These are phyloP conservation scores for Pelobates cultripes DNA, from an alignment of 2,797 vertebrate genomes.

Conservation along the genomic window DNA sequence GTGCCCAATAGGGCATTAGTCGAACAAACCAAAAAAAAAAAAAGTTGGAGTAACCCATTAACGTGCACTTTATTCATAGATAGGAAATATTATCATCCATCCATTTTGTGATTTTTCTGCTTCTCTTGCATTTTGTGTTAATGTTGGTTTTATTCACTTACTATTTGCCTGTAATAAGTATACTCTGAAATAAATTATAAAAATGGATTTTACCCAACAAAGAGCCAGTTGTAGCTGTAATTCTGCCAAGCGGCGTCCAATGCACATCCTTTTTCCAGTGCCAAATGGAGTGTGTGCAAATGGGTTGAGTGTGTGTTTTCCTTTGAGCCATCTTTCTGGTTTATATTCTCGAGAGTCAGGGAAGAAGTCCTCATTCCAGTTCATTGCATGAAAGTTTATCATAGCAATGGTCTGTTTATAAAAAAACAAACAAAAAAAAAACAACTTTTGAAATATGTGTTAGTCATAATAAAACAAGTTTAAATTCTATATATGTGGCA, in stretches of 20 bases:
- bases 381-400: conserved; percentile 54
- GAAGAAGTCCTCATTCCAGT: conserved; percentile 46
- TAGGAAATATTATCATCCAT: no score
- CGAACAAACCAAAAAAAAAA: no score
- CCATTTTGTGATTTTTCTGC: no score
- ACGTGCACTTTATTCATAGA: no score
- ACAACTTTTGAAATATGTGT: no score
- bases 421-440: background rate
- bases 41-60: no score
- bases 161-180: no score
- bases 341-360: conserved; percentile 38
- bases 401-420: conserved; percentile 44
- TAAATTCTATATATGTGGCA: no score
- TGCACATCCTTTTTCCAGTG: conserved; percentile 50
- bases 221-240: conserved; percentile 47
- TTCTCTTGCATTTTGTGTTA: no score
- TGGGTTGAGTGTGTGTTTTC: conserved; percentile 28
- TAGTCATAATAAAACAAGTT: no score
- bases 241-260: conserved; percentile 51
- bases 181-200: background rate
- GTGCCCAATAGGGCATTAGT: no score
- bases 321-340: conserved; percentile 50
- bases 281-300: conserved; percentile 52
- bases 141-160: no score
- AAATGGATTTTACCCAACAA: conserved; percentile 34